Evolutionary conservation across 1,140 invertebrate genomes (phyloP), one percentile per base, ranked within the genome.

Genomic region (Atta colombica): DNA sequence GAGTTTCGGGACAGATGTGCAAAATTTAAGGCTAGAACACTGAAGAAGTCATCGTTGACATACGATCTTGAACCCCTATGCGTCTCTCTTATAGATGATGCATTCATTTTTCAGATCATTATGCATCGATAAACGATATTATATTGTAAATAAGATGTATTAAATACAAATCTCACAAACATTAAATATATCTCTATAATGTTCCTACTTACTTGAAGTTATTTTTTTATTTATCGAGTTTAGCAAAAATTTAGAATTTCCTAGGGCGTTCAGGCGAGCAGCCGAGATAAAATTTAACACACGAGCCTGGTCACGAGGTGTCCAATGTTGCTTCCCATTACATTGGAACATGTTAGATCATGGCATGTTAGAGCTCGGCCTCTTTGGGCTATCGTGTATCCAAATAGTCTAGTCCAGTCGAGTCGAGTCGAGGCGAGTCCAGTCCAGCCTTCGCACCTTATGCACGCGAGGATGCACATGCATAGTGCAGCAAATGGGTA

Each of bases 1-100:
- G 89, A 92, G 89, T 88, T 91, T 86, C 86, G 88, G 87, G 91
- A 94, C 94, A 94, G 93, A 94, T 94, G 94, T 94, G 92, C 92
- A 93, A 94, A 94, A 94, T 95, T 94, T 88, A 94, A 94, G 91
- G 86, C 92, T 93, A 89, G 89, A 89, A 92, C 78, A 85, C 86
- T 78, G 60, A 65, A 82, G 69, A 77, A 86, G 85, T 90, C 53
- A 60, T 74, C 77, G 66, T 31, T 63, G 72, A 78, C 82, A 35
- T 75, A 72, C 51, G 71, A 82, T 65, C 49, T 58, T 71, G 18
- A 10, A 39, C 10, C 49, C n/a, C 8, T 6, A 25, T 63, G 51
- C 49, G 49, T 21, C 16, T 35, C 49, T 58, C 39, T 14, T 14
- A 10, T 58, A 45, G 18, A 14, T 10, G 28, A 16, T 12, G 58